Base-by-base conservation (phyloP, 1,140 invertebrate species). In the Papilio polyxenes region DNA sequence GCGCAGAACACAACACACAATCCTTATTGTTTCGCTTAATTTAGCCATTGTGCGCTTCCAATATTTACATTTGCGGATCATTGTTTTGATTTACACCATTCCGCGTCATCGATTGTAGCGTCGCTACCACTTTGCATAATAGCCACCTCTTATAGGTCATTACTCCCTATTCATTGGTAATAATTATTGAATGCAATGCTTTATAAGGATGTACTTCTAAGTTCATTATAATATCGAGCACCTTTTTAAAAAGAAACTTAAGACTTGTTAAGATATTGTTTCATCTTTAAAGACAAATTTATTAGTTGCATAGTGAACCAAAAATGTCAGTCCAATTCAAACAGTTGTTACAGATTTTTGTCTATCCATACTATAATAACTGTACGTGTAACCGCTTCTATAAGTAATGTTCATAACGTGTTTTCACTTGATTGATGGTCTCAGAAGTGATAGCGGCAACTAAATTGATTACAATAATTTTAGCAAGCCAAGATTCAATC, bases 1-100 rank as follows among this genome's bases (percentile, higher is more conserved):
- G 86, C 87, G 88, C 89, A 90, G 91, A 88, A 88, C 86, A 88
- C 87, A 87, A 89, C 89, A 91, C 87, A 91, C 88, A 91, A 90
- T 89, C 90, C 90, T 91, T 91, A 93, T 94, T 94, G 92, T 94
- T 94, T 92, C 90, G 88, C 85, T 89, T 90, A 90, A 91, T 93
- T 92, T 89, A 90, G 85, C 92, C 89, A 94, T 94, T 94, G 92
- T 94, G 84, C 83, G 87, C 85, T 82, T 81, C 83, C 82, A 87
- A 86, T 93, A 93, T 92, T 92, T 92, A 91, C 89, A 89, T 91
- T 90, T 89, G 87, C 86, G 85, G 85, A 88, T 89, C 84, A 82
- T 81, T 93, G 92, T 93, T 93, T 88, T 92, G 90, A 90, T 88
- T 92, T 84, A 82, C 87, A 82, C 81, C 86, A 84, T 86, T 48